Evolutionary conservation across 2,888 invertebrate species (phyloP), one percentile per base, ranked within the genome.

Genomic region (Aspidapion aeneum): DNA sequence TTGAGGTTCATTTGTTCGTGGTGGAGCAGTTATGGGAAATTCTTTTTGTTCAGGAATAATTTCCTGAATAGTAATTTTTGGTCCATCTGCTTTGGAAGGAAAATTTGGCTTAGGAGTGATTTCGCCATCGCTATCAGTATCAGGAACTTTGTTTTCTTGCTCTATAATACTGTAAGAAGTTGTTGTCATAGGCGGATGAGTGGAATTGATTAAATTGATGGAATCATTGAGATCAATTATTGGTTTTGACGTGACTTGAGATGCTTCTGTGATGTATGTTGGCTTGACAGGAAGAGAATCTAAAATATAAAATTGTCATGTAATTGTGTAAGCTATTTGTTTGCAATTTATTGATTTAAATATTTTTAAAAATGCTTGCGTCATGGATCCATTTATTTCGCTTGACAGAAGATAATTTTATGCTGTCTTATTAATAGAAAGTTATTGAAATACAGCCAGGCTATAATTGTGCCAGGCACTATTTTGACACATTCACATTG

Each of bases 61-160:
- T 76, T 87, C 86, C 69, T 86, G 86, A 22, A 86, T 86, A 0
- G 85, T 86, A 21, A 79, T 79, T 65, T 74, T 35, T 7, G 35
- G 35, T 35, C 35, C 12, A 7, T 35, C 35, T 7, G 35, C 5
- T 7, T 7, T 35, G 35, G 3, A 3, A 35, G 3, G 5, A 35
- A 35, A 35, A 35, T 35, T 61, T 58, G 17, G 54, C 18, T 50
- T 67, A 54, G 35, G 64, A 57, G 64, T 69, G 35, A 61, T 69
- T 64, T 68, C 3, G 3, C 12, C 35, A 12, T 35, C 12, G 12
- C 12, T 35, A 7, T 35, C 62, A 9, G 68, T 71, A 57, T 69
- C 69, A 1, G 66, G 68, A 17, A 70, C 71, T 61, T 72, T 72
- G 57, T 71, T 73, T 22, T 67, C 69, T 16, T 70, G 68, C 57